Conservation (phyloP, 2,113 vertebrate species). For the Ursus arctos region DNA sequence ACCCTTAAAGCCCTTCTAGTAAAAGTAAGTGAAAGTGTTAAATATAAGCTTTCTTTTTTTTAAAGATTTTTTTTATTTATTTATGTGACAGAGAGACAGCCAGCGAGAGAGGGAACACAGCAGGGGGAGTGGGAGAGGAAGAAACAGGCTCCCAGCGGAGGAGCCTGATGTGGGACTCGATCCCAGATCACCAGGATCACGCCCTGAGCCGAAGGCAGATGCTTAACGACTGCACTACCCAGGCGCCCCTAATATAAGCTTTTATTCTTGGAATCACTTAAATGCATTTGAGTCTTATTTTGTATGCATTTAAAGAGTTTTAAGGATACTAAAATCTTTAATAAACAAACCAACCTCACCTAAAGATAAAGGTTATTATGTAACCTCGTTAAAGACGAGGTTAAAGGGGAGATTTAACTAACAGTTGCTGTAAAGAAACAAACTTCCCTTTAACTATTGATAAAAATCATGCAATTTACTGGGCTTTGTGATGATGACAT, state of each 20-base stretch:
- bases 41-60: background rate
- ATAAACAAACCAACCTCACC: background rate
- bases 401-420: background rate
- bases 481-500: background rate
- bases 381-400: background rate
- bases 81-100: too few relatives aligned
- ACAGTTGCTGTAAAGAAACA: background rate
- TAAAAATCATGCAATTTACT: background rate
- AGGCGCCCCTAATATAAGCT: background rate
- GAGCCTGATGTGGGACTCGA: too few relatives aligned
- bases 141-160: too few relatives aligned
- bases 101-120: too few relatives aligned
- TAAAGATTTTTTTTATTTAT: too few relatives aligned
- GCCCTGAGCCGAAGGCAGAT: too few relatives aligned
- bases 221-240: too few relatives aligned
- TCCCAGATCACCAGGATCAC: too few relatives aligned
- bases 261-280: slow-evolving; percentile 36
- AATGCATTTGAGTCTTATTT: background rate
- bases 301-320: slow-evolving; percentile 12
- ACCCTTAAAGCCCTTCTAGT: background rate
- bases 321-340: slow-evolving; percentile 16
- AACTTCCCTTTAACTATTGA: background rate
- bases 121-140: too few relatives aligned
- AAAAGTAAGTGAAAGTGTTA: slow-evolving; percentile 36
- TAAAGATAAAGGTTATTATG: background rate